Evolutionary conservation across 2,888 invertebrate species (phyloP), one percentile per base, ranked within the genome.

Genomic region (Penaeus monodon): DNA sequence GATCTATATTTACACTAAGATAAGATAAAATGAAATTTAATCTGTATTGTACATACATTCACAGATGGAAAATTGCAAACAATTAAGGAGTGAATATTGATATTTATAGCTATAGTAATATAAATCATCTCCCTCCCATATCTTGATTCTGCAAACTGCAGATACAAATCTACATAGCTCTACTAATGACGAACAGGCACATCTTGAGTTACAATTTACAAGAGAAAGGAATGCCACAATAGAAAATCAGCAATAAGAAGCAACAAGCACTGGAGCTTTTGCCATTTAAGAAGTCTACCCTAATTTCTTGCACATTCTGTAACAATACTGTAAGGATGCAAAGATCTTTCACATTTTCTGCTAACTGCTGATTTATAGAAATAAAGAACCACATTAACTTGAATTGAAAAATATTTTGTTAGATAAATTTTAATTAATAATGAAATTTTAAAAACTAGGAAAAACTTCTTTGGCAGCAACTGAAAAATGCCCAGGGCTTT

Each of bases 221-320:
- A 20, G 49, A 77, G 57, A 77, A 49, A 76, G 77, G 57, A 77
- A 77, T 77, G 77, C 77, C 77, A 77, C 77, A 76, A 77, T 27
- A 76, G 44, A 38, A 77, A 29, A 57, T 63, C 57, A 77, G 77
- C 57, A 77, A 33, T 33, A 57, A 77, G 77, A 57, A 57, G 77
- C 76, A 44, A 44, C 2, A 77, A 57, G 77, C 77, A 77, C 57
- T 57, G 57, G 77, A 77, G 49, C 27, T 77, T n/a, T 77, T 57
- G 49, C 17, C 77, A 57, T 57, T 27, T 7, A 49, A n/a, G 33
- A 57, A n/a, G 57, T 57, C 77, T 77, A 38, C 77, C 77, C 57
- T 57, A 57, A 57, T 57, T 57, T 57, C 57, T 57, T 57, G 57
- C 57, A 14, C 57, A 57, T 10, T 57, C 49, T 57, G 57, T 20